These are phyloP conservation scores for Cheumatopsyche charites DNA, from an alignment of 1,140 invertebrate species.

Conservation along the genomic window DNA sequence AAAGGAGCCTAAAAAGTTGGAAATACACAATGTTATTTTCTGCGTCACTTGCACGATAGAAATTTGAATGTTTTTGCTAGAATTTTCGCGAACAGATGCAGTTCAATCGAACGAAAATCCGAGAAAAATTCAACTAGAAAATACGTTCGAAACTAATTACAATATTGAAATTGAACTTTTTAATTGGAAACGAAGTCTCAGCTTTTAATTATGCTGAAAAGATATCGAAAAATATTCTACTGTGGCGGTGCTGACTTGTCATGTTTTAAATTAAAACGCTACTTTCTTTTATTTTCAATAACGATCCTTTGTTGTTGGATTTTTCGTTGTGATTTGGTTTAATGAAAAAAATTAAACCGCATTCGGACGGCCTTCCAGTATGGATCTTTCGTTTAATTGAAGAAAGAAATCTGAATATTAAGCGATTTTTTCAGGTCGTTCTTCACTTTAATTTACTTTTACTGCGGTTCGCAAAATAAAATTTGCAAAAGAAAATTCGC, in stretches of 20 bases:
- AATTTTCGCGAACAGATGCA: not conserved
- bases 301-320: too few relatives aligned
- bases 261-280: too few relatives aligned
- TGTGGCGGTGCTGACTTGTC: too few relatives aligned
- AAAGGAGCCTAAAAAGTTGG: not conserved
- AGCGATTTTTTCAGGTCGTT: not conserved
- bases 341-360: too few relatives aligned
- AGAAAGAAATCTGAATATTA: conserved; percentile 5
- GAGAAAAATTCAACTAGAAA: not conserved
- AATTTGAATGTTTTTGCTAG: not conserved
- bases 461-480: not conserved
- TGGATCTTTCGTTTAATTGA: conserved; percentile 1
- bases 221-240: too few relatives aligned
- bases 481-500: not conserved
- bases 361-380: too few relatives aligned
- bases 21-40: not conserved
- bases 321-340: too few relatives aligned
- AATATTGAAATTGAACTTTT: too few relatives aligned
- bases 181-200: too few relatives aligned
- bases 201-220: too few relatives aligned
- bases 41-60: not conserved
- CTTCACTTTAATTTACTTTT: not conserved
- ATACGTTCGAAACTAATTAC: too few relatives aligned
- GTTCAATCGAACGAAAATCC: not conserved
- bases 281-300: too few relatives aligned